These are phyloP conservation scores for Stigmatopora argus DNA, from an alignment of 2,113 vertebrate genomes.

Conservation along the genomic window DNA sequence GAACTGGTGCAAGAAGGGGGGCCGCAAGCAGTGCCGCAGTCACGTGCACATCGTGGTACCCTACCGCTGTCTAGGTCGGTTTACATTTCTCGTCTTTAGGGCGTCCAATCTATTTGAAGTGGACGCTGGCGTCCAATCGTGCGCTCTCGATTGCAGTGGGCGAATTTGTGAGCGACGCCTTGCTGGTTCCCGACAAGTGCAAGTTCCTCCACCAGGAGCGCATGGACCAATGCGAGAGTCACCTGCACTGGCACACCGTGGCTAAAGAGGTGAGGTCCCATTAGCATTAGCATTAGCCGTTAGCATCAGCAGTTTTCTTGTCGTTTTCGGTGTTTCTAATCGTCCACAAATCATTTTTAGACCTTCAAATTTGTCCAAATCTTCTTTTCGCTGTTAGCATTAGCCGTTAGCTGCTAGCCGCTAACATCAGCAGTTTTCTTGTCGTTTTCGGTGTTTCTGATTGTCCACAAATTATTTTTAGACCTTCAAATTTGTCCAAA, in stretches of 20 bases:
- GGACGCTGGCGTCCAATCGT: too few species aligned
- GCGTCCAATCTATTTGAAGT: too few species aligned
- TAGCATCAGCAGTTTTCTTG: too few species aligned
- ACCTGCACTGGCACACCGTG: slow-evolving; percentile 97
- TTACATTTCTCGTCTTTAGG: neutral
- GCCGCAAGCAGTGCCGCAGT: slow-evolving; percentile 86
- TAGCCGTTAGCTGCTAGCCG: too few species aligned
- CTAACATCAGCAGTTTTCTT: too few species aligned
- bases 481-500: too few species aligned
- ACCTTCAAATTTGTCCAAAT: too few species aligned
- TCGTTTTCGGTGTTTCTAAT: too few species aligned
- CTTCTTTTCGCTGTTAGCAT: too few species aligned
- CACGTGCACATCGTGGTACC: slow-evolving; percentile 92
- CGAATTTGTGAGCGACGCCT: slow-evolving; percentile 96
- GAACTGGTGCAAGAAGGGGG: slow-evolving; percentile 95
- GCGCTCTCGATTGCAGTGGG: slow-evolving; percentile 72
- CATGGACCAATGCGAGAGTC: slow-evolving; percentile 96
- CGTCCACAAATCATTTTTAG: too few species aligned
- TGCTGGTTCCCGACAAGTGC: slow-evolving; percentile 96
- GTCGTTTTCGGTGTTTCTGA: too few species aligned
- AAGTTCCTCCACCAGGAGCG: slow-evolving; percentile 97
- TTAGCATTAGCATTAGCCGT: neutral
- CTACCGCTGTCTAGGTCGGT: slow-evolving; percentile 90
- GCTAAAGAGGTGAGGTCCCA: slow-evolving; percentile 84
- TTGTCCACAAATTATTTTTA: too few species aligned